Evolutionary conservation across 2,113 vertebrate species (phyloP).

Genomic region (Synodontis membranacea): DNA sequence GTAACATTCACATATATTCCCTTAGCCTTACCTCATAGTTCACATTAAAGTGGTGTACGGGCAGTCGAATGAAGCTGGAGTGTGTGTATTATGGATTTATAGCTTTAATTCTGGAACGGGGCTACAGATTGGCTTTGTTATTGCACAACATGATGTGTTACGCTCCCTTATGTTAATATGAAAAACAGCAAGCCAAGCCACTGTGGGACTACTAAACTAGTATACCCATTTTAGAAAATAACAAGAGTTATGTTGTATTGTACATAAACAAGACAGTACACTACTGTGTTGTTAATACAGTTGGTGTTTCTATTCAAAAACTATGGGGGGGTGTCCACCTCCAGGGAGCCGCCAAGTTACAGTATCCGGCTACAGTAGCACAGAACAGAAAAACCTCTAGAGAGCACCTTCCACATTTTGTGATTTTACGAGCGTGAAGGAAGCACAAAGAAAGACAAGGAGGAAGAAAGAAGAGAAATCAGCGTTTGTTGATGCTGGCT

Average conservation of each 20-base stretch:
- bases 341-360: too few species aligned
- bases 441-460: too few species aligned
- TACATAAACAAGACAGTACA: neutral
- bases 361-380: too few species aligned
- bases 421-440: too few species aligned
- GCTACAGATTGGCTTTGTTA: constrained; percentile 21
- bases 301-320: neutral
- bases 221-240: neutral
- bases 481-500: too few species aligned
- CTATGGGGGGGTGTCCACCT: too few species aligned
- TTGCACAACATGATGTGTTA: constrained; percentile 23
- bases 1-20: constrained; percentile 26
- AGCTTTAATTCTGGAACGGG: constrained; percentile 12
- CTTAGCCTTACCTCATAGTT: neutral
- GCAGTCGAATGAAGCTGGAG: neutral
- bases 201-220: neutral
- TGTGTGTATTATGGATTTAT: constrained; percentile 25
- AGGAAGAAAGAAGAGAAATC: too few species aligned
- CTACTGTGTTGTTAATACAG: neutral
- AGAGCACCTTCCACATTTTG: too few species aligned
- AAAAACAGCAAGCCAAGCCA: constrained; percentile 30
- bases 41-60: neutral
- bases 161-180: constrained; percentile 31
- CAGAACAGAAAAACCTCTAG: too few species aligned
- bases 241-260: neutral